Conservation (phyloP, 2,888 invertebrate genomes). For the Diarsia rubi region DNA sequence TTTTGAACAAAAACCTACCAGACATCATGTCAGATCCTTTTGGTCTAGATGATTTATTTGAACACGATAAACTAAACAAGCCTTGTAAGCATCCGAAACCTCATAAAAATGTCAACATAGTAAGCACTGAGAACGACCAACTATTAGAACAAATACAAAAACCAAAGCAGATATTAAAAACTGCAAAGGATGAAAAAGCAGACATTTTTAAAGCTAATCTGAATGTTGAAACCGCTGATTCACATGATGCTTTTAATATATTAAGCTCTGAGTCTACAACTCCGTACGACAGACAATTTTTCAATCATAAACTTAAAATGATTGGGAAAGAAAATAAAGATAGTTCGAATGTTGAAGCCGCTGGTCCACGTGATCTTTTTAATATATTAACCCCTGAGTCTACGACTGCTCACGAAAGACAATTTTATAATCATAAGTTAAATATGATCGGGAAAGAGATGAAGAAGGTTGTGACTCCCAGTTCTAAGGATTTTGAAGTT, state of each 20-base stretch:
- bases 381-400: constrained; percentile 22
- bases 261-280: neutral
- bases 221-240: neutral
- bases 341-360: neutral
- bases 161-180: constrained; percentile 18
- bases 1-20: constrained; percentile 74
- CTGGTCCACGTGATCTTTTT: neutral
- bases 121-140: neutral
- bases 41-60: constrained; percentile 64
- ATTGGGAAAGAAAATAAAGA: constrained; percentile 35
- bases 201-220: neutral
- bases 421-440: constrained; percentile 44
- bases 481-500: constrained; percentile 63
- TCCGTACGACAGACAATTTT: neutral
- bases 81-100: constrained; percentile 63
- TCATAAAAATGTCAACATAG: constrained; percentile 21
- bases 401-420: constrained; percentile 23
- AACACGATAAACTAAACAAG: constrained; percentile 52
- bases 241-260: neutral
- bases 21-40: constrained; percentile 68
- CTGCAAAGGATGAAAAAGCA: neutral
- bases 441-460: constrained; percentile 43
- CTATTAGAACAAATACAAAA: constrained; percentile 40
- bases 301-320: constrained; percentile 13
- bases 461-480: constrained; percentile 41